Evolutionary conservation across 1,140 invertebrate genomes (phyloP).

Genomic region (Meloidogyne exigua): DNA sequence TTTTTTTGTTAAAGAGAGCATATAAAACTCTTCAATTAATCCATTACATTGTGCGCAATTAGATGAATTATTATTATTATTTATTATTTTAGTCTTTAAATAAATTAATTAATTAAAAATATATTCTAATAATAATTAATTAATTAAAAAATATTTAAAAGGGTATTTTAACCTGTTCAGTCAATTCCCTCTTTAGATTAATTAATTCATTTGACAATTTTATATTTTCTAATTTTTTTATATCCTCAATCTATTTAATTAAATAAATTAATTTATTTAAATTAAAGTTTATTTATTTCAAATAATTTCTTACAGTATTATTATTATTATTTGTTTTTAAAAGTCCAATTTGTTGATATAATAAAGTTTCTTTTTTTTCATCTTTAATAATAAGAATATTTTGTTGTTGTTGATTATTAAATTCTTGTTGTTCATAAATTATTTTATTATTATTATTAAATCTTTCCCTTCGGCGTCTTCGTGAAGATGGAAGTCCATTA

Average conservation of each 20-base stretch:
- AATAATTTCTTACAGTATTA: background rate
- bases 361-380: background rate
- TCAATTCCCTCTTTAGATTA: background rate
- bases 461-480: background rate
- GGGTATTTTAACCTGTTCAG: no score
- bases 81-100: background rate
- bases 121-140: no score
- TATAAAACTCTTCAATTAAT: slow-evolving; percentile 11
- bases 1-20: background rate
- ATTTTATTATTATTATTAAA: background rate
- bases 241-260: background rate
- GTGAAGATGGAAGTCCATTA: background rate
- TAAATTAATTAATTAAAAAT: no score
- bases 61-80: background rate
- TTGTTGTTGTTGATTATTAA: background rate
- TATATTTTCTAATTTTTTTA: background rate
- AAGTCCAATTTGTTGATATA: background rate
- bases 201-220: background rate
- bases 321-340: background rate
- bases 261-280: background rate
- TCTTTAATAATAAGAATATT: background rate
- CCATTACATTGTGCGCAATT: background rate
- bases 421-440: background rate
- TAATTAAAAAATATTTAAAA: no score
- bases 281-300: background rate